Base-by-base conservation (phyloP, 2,797 vertebrate species). In the Malurus splendens region DNA sequence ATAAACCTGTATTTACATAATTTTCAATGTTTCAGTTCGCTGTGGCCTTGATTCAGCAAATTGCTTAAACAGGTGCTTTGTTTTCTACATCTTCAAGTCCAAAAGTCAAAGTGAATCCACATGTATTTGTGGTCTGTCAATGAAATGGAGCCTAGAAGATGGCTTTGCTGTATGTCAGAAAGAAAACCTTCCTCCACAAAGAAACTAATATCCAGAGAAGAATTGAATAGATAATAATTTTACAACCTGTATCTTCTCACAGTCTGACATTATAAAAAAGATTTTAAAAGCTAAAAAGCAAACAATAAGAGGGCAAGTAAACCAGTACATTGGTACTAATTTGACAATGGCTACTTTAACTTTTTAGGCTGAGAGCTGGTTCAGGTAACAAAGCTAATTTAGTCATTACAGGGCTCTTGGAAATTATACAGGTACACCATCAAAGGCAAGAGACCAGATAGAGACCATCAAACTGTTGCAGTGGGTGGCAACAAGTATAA, bases 301-400 rank as follows among this genome's bases (percentile, higher is more conserved):
- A 89, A 50, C 5, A 51, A 65, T 76, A 77, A 25, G 0, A 19
- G 62, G 81, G 8, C 18, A 80, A 64, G 18, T 38, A 84, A 89
- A 81, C 9, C 18, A 36, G 32, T 56, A 2, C 6, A n/a, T 44
- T 59, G 42, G 42, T 59, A 67, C 9, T 93, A 27, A 73, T 91
- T 90, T 94, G n/a, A 36, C 12, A 25, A 36, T 25, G 84, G 59
- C 87, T 92, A 74, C 73, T 74, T 52, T 50, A 82, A 60, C 73
- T 65, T 89, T 91, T 96, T 88, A 90, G 79, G 66, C 79, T 90
- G 85, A 95, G 93, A 95, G 60, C 41, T 48, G 72, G 76, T 91
- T 90, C 56, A 61, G 54, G 47, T 65, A 94, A 89, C 54, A 89
- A 95, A 95, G n/a, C 28, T 80, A 47, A 50, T 93, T 94, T 87